Percentiles rank a stretch among this genome's conserved stretches.
Conservation (phyloP, 1,140 invertebrate genomes). For the Drosophila seguyi region DNA sequence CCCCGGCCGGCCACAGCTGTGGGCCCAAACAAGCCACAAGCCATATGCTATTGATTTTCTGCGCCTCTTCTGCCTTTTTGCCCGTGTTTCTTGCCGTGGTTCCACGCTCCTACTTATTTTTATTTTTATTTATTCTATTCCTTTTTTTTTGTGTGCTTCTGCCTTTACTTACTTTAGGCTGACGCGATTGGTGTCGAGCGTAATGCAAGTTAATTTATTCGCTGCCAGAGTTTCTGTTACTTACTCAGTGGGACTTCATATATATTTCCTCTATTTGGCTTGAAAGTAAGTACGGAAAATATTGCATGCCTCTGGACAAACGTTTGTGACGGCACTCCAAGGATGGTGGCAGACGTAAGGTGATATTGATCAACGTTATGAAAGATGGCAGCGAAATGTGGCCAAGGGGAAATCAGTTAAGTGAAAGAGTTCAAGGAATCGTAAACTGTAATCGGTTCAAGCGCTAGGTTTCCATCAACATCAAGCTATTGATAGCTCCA, state of each 20-base stretch:
- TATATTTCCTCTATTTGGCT: slow-evolving; percentile 28
- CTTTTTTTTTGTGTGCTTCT: slow-evolving; percentile 6
- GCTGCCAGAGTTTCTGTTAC: slow-evolving; percentile 53
- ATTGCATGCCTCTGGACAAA: slow-evolving; percentile 51
- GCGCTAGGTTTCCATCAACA: background rate
- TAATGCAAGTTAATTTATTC: slow-evolving; percentile 78
- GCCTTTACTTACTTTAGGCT: slow-evolving; percentile 32
- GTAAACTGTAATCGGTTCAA: background rate
- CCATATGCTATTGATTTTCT: slow-evolving; percentile 78
- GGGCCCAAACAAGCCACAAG: slow-evolving; percentile 55
- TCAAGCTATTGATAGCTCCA: background rate
- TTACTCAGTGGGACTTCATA: slow-evolving; percentile 52
- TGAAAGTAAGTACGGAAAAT: slow-evolving; percentile 33
- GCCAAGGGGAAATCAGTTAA: slow-evolving; percentile 41
- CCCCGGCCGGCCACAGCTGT: slow-evolving; percentile 56
- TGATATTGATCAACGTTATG: slow-evolving; percentile 35
- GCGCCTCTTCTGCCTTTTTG: slow-evolving; percentile 20
- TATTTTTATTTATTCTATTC: slow-evolving; percentile 26
- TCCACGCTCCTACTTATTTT: slow-evolving; percentile 24
- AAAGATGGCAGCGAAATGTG: slow-evolving; percentile 14
- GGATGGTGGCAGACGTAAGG: slow-evolving; percentile 37
- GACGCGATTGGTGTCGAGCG: slow-evolving; percentile 61
- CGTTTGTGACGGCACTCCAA: slow-evolving; percentile 50
- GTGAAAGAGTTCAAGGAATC: slow-evolving; percentile 17
- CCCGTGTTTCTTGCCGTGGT: slow-evolving; percentile 39